Evolutionary conservation across 2,113 vertebrate genomes (phyloP).

Genomic region (Syngnathus typhle): DNA sequence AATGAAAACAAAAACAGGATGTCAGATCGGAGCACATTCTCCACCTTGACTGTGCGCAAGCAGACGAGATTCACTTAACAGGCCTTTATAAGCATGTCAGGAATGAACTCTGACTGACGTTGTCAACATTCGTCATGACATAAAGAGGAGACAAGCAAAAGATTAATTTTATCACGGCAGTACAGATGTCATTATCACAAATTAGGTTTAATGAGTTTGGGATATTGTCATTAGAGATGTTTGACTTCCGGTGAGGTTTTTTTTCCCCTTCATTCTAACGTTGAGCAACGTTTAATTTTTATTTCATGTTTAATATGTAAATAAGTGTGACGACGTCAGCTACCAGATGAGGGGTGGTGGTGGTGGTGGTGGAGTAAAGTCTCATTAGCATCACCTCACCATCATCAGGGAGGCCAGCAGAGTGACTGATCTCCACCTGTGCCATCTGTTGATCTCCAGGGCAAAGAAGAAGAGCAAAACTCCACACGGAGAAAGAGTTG

Average conservation of each 20-base stretch:
- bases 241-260: no score
- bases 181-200: neutral
- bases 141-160: neutral
- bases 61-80: constrained; percentile 18
- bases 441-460: constrained; percentile 33
- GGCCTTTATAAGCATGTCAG: constrained; percentile 15
- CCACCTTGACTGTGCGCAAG: constrained; percentile 19
- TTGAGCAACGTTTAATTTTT: neutral
- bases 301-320: neutral
- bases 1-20: constrained; percentile 72
- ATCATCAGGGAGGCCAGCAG: neutral
- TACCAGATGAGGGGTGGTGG: constrained; percentile 35
- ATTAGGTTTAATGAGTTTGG: neutral
- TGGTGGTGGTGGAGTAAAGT: neutral
- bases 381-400: neutral
- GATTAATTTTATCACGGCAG: neutral
- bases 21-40: constrained; percentile 48
- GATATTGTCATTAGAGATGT: no score
- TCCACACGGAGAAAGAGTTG: constrained; percentile 24
- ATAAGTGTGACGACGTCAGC: constrained; percentile 55
- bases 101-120: constrained; percentile 13
- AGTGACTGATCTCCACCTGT: neutral
- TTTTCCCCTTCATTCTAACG: no score
- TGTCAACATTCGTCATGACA: neutral
- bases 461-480: neutral